Evolutionary conservation across 2,113 vertebrate genomes (phyloP).

Genomic region (Amia ocellicauda): DNA sequence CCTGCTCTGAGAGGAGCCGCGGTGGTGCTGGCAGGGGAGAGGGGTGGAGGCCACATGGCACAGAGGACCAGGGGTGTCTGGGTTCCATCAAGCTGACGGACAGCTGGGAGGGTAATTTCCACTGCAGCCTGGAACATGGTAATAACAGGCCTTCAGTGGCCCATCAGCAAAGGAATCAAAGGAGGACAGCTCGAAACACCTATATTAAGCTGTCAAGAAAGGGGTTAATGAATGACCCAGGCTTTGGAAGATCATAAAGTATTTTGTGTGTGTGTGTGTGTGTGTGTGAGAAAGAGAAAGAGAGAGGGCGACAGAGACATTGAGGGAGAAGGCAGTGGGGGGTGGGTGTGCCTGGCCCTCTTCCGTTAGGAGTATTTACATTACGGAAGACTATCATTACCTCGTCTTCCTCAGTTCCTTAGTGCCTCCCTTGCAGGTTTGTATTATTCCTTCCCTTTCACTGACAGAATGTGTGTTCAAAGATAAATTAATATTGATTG

Average conservation of each 20-base stretch:
- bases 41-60: slow-evolving; percentile 62
- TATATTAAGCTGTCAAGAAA: slow-evolving; percentile 48
- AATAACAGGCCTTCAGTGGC: slow-evolving; percentile 40
- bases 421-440: not conserved
- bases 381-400: slow-evolving; percentile 23
- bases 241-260: slow-evolving; percentile 38
- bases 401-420: slow-evolving; percentile 2
- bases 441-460: not conserved
- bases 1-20: not conserved
- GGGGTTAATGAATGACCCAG: slow-evolving; percentile 48
- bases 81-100: slow-evolving; percentile 71
- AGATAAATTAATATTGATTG: too few relatives aligned
- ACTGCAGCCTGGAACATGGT: slow-evolving; percentile 31
- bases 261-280: slow-evolving; percentile 27
- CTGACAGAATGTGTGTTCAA: too few relatives aligned
- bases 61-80: slow-evolving; percentile 63
- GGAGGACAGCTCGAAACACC: slow-evolving; percentile 42
- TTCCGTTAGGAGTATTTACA: slow-evolving; percentile 20
- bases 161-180: slow-evolving; percentile 34
- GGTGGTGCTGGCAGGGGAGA: slow-evolving; percentile 33
- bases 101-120: slow-evolving; percentile 50
- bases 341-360: not conserved
- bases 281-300: slow-evolving; percentile 22
- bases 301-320: not conserved
- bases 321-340: not conserved